phyloP scores from a whole-genome alignment of 2,888 invertebrate species.

The Monoplex corrugatus region DNA sequence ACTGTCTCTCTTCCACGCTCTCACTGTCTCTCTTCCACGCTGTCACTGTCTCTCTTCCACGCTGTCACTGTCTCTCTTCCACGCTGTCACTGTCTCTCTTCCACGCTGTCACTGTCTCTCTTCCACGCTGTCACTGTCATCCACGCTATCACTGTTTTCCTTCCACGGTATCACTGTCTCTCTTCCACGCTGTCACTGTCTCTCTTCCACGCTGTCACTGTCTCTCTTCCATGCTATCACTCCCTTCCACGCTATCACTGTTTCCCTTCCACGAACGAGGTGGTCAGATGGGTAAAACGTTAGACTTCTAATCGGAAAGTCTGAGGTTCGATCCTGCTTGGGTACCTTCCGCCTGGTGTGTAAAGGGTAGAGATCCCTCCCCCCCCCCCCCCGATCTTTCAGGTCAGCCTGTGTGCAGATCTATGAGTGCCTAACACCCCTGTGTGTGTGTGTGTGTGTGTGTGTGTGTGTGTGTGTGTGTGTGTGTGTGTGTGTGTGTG shows the following conservation, averaged over 20 bases:
- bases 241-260: neutral
- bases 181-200: neutral
- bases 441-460: conserved; percentile 10
- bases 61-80: neutral
- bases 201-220: neutral
- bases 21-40: neutral
- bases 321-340: too few relatives aligned
- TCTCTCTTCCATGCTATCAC: neutral
- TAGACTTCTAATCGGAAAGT: too few relatives aligned
- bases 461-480: conserved; percentile 35
- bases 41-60: neutral
- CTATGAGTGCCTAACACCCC: too few relatives aligned
- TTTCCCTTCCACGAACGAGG: too few relatives aligned
- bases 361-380: too few relatives aligned
- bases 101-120: neutral
- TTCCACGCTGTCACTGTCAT: neutral
- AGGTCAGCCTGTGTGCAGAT: too few relatives aligned
- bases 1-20: neutral
- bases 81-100: neutral
- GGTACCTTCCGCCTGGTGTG: too few relatives aligned
- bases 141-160: too few relatives aligned
- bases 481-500: conserved; percentile 29
- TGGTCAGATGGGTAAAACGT: too few relatives aligned
- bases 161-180: too few relatives aligned
- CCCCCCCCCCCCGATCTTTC: neutral